phyloP scores from a whole-genome alignment of 2,888 invertebrate genomes.

The Pocota personata region DNA sequence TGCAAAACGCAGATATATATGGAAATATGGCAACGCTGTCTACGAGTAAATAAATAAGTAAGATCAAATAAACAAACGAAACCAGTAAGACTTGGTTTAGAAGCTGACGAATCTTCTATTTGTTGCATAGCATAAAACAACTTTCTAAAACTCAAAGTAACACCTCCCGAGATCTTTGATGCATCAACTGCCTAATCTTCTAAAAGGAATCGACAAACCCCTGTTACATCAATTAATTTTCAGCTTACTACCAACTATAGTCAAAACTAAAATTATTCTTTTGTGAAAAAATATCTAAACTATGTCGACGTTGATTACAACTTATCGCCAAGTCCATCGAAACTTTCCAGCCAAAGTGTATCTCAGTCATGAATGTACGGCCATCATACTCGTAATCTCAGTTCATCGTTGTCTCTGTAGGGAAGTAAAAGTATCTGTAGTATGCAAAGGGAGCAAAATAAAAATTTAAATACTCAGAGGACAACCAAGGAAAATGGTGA shows the following conservation, averaged over 20 bases:
- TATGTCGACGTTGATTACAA: background rate
- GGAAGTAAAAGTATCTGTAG: background rate
- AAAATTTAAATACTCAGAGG: background rate
- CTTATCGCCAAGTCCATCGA: conserved; percentile 8
- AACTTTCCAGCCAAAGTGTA: background rate
- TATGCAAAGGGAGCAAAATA: background rate
- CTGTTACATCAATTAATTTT: background rate
- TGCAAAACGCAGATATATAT: no score
- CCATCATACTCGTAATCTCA: conserved; percentile 1
- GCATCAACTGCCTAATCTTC: background rate
- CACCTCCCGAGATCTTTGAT: no score
- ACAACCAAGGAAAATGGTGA: background rate
- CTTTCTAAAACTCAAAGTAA: no score
- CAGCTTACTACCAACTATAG: background rate
- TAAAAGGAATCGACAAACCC: no score
- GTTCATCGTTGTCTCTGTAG: background rate
- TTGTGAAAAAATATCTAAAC: background rate
- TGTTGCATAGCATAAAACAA: no score
- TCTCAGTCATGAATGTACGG: background rate
- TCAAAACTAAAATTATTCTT: background rate
- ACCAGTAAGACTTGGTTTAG: no score
- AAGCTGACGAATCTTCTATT: no score
- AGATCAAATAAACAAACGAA: no score
- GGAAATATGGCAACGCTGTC: no score
- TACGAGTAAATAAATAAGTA: no score